A percentile compares a stretch with the other conserved stretches of the same genome.
These are phyloP conservation scores for Apogon hyalosoma DNA, from an alignment of 2,797 vertebrate genomes.

Conservation along the genomic window DNA sequence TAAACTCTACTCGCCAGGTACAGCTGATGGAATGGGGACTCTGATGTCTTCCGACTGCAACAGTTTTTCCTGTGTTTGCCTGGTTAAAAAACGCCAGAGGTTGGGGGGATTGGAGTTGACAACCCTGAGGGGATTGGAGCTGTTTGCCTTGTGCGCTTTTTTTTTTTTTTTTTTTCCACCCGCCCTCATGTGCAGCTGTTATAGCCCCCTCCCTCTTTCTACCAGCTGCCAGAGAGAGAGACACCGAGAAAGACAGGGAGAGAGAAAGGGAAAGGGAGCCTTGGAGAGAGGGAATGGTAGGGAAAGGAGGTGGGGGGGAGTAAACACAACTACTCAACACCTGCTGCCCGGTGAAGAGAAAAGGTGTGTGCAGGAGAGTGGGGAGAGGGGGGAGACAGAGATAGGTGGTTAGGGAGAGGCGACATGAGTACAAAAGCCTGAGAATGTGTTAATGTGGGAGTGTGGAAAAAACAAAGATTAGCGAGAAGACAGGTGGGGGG, in stretches of 20 bases:
- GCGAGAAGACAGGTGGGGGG: slow-evolving; percentile 63
- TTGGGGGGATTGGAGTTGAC: slow-evolving; percentile 79
- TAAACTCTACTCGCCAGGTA: slow-evolving; percentile 45
- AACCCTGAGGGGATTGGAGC: slow-evolving; percentile 84
- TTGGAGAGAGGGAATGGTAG: slow-evolving; percentile 53
- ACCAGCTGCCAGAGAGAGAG: slow-evolving; percentile 87
- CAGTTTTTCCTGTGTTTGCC: slow-evolving; percentile 82
- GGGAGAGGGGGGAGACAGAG: slow-evolving; percentile 22
- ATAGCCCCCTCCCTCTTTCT: slow-evolving; percentile 79
- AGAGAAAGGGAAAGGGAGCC: slow-evolving; percentile 57
- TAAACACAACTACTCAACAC: slow-evolving; percentile 87
- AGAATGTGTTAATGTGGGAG: slow-evolving; percentile 74
- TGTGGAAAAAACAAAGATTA: slow-evolving; percentile 45
- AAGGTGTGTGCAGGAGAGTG: slow-evolving; percentile 75
- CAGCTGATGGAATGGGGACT: slow-evolving; percentile 65
- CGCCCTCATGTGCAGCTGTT: slow-evolving; percentile 88
- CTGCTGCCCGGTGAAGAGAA: slow-evolving; percentile 86
- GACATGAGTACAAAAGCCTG: slow-evolving; percentile 68
- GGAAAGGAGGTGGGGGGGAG: slow-evolving; percentile 60
- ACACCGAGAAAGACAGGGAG: slow-evolving; percentile 42
- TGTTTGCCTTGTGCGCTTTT: slow-evolving; percentile 81
- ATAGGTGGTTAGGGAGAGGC: slow-evolving; percentile 69
- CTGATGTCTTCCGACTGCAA: slow-evolving; percentile 78
- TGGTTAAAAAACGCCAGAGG: slow-evolving; percentile 80
- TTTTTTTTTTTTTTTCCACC: slow-evolving; percentile 67